Percentiles rank a stretch among this genome's conserved stretches.
Evolutionary conservation across 2,113 vertebrate species (phyloP).

Genomic region (Symphodus melops): DNA sequence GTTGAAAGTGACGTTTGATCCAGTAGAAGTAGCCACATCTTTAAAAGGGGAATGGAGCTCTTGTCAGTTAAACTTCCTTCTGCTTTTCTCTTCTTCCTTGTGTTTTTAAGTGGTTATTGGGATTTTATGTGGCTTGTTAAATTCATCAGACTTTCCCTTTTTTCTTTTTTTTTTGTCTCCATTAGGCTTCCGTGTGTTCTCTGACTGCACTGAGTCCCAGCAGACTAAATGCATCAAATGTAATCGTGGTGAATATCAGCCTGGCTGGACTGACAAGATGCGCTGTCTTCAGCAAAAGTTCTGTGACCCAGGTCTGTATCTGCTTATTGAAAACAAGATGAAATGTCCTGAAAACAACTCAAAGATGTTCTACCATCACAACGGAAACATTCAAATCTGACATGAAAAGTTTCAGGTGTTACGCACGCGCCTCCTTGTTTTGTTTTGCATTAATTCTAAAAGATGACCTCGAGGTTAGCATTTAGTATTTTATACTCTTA

Average conservation of each 20-base stretch:
- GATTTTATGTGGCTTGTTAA: background rate
- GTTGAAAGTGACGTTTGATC: constrained; percentile 19
- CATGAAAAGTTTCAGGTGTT: too few relatives aligned
- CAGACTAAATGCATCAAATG: constrained; percentile 85
- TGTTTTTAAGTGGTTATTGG: constrained; percentile 8
- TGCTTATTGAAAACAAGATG: background rate
- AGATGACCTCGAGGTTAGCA: too few relatives aligned
- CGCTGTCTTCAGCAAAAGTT: constrained; percentile 88
- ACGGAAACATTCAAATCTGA: too few relatives aligned
- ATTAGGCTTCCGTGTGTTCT: constrained; percentile 85
- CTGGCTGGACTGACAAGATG: constrained; percentile 86
- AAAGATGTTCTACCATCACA: too few relatives aligned
- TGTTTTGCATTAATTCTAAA: too few relatives aligned
- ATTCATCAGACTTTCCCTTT: constrained; percentile 4
- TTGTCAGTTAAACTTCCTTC: constrained; percentile 22
- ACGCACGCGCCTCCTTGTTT: too few relatives aligned
- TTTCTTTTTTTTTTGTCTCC: background rate
- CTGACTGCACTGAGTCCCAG: constrained; percentile 80
- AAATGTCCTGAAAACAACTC: background rate
- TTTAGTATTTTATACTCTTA: too few relatives aligned
- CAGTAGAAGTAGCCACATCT: background rate
- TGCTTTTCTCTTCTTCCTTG: constrained; percentile 16
- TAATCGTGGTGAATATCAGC: constrained; percentile 87
- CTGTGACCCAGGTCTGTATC: constrained; percentile 89
- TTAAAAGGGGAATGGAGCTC: background rate